phyloP scores from a whole-genome alignment of 2,797 vertebrate species.

The Florisuga fusca region DNA sequence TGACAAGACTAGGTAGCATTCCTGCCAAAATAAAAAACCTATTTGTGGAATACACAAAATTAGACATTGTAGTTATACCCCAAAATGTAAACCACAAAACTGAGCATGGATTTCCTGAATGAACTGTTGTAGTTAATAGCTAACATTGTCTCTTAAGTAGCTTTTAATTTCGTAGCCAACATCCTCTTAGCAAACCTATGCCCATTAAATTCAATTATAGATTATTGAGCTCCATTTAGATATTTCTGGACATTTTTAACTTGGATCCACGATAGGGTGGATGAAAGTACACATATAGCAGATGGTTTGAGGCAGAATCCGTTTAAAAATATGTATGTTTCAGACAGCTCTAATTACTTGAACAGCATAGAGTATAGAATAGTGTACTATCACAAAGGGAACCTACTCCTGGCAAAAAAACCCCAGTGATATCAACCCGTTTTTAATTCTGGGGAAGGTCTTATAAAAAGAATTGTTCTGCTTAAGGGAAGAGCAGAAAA shows the following conservation, averaged over 20 bases:
- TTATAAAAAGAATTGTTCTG: not conserved
- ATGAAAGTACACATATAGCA: not conserved
- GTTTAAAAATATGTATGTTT: not conserved
- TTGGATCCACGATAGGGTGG: not conserved
- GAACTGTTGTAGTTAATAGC: not conserved
- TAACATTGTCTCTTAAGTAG: not conserved
- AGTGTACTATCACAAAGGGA: not conserved
- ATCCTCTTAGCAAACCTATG: not conserved
- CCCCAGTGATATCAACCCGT: not conserved
- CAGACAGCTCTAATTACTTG: not conserved
- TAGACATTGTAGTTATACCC: not conserved
- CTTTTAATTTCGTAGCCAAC: not conserved
- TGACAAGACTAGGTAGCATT: not conserved
- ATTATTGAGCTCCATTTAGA: not conserved
- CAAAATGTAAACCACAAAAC: not conserved
- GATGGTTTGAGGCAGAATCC: not conserved
- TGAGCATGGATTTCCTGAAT: not conserved
- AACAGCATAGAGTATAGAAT: not conserved
- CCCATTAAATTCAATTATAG: not conserved
- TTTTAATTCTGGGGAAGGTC: not conserved
- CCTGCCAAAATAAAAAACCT: not conserved
- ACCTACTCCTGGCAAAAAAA: not conserved
- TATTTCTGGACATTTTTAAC: not conserved
- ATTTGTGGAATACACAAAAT: not conserved
- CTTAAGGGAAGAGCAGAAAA: not conserved